Conservation (phyloP, 2,797 vertebrate genomes). For the Hydrophis major region DNA sequence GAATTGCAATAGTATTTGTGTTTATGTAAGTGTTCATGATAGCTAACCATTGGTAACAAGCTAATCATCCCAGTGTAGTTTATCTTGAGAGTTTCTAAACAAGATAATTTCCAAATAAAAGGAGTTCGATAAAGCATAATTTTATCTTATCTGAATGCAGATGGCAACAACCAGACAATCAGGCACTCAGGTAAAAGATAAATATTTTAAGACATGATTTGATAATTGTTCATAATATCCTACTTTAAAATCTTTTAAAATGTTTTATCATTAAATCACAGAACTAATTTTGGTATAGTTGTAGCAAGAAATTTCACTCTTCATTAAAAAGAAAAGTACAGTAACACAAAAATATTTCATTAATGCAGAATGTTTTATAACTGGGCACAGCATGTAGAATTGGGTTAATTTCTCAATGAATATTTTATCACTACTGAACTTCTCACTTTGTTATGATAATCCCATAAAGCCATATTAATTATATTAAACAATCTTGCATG, state of each 20-base stretch:
- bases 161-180: slow-evolving; percentile 68
- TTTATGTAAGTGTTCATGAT: slow-evolving; percentile 38
- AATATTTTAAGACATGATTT: slow-evolving; percentile 51
- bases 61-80: slow-evolving; percentile 61
- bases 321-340: neutral
- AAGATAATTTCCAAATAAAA: slow-evolving; percentile 60
- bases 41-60: slow-evolving; percentile 66
- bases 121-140: slow-evolving; percentile 64
- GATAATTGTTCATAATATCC: slow-evolving; percentile 56
- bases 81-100: slow-evolving; percentile 57
- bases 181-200: slow-evolving; percentile 65
- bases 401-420: slow-evolving; percentile 35
- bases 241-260: slow-evolving; percentile 51
- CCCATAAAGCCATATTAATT: slow-evolving; percentile 16
- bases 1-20: slow-evolving; percentile 59
- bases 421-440: slow-evolving; percentile 35
- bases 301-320: neutral
- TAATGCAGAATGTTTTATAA: slow-evolving; percentile 35
- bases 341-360: neutral
- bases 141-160: slow-evolving; percentile 68
- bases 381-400: slow-evolving; percentile 23
- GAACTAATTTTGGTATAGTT: neutral
- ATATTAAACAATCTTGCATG: slow-evolving; percentile 27
- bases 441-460: slow-evolving; percentile 38
- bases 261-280: slow-evolving; percentile 6